Conservation (phyloP, 1,140 invertebrate species). For the Hylaeus anthracinus region DNA sequence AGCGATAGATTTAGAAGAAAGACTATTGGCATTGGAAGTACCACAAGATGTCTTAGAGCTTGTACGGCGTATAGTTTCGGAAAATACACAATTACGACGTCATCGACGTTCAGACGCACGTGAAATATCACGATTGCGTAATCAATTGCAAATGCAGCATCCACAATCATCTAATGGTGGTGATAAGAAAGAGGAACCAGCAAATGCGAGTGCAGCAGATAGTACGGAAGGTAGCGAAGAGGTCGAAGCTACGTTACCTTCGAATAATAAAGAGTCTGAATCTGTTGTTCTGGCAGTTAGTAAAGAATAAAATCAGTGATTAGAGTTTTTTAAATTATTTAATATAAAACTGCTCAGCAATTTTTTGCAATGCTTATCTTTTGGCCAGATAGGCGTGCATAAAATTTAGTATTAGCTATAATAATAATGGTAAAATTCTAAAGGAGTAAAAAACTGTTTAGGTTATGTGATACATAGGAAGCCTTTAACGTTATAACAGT, state of each 20-base stretch:
- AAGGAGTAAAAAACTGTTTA: conserved; percentile 70
- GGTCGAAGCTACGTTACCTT: conserved; percentile 49
- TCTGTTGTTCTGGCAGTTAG: conserved; percentile 56
- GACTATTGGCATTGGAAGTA: conserved; percentile 69
- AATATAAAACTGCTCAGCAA: conserved; percentile 66
- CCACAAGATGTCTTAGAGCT: conserved; percentile 73
- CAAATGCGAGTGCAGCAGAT: conserved; percentile 69
- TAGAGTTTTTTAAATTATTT: conserved; percentile 62
- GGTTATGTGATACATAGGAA: conserved; percentile 75
- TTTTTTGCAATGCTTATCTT: conserved; percentile 66
- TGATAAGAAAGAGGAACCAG: conserved; percentile 58
- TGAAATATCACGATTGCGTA: conserved; percentile 69
- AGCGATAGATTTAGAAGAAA: conserved; percentile 67
- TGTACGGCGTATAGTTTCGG: conserved; percentile 65
- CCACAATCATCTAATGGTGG: conserved; percentile 40
- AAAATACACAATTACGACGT: conserved; percentile 68
- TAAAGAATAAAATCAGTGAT: conserved; percentile 69
- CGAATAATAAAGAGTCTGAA: conserved; percentile 69
- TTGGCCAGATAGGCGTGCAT: conserved; percentile 64
- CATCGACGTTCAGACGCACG: conserved; percentile 58
- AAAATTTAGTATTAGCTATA: conserved; percentile 66
- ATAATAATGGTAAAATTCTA: conserved; percentile 66
- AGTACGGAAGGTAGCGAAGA: conserved; percentile 73
- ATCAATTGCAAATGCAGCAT: conserved; percentile 65
- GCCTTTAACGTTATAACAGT: conserved; percentile 73